These are phyloP conservation scores for Psix sp. DNA, from an alignment of 1,140 invertebrate species.

Conservation along the genomic window DNA sequence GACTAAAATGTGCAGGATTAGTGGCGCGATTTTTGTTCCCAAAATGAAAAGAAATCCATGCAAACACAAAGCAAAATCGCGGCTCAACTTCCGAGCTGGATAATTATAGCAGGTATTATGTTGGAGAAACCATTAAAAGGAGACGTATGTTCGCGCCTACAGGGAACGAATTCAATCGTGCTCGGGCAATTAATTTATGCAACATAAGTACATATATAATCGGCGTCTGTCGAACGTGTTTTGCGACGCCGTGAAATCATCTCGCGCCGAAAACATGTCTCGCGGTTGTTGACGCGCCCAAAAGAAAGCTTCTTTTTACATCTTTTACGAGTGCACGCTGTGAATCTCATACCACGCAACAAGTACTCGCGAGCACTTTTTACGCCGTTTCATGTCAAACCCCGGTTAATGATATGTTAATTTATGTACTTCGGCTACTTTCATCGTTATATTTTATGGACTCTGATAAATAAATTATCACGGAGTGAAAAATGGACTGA, in stretches of 20 bases:
- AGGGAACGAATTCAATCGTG: conserved; percentile 48
- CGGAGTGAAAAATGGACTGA: not conserved
- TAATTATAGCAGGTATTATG: conserved; percentile 55
- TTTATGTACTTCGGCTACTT: conserved; percentile 37
- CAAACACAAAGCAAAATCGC: conserved; percentile 22
- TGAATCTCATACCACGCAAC: conserved; percentile 34
- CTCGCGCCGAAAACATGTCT: conserved; percentile 26
- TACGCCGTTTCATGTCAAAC: conserved; percentile 35
- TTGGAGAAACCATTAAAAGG: conserved; percentile 55
- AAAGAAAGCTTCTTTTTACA: conserved; percentile 22
- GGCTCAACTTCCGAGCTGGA: conserved; percentile 38
- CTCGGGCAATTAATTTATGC: conserved; percentile 52
- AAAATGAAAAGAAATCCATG: conserved; percentile 8
- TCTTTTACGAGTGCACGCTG: conserved; percentile 33
- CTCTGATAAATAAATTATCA: not conserved
- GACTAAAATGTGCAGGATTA: not conserved
- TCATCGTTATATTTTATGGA: conserved; percentile 12
- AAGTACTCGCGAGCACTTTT: conserved; percentile 39
- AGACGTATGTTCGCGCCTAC: conserved; percentile 23
- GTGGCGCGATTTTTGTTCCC: not conserved
- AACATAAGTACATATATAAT: conserved; percentile 46
- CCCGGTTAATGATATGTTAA: conserved; percentile 41
- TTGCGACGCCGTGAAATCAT: conserved; percentile 19
- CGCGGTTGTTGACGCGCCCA: conserved; percentile 6
- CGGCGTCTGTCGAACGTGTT: conserved; percentile 42